Conservation (phyloP, 2,888 invertebrate genomes). For the Yponomeuta evonymella region DNA sequence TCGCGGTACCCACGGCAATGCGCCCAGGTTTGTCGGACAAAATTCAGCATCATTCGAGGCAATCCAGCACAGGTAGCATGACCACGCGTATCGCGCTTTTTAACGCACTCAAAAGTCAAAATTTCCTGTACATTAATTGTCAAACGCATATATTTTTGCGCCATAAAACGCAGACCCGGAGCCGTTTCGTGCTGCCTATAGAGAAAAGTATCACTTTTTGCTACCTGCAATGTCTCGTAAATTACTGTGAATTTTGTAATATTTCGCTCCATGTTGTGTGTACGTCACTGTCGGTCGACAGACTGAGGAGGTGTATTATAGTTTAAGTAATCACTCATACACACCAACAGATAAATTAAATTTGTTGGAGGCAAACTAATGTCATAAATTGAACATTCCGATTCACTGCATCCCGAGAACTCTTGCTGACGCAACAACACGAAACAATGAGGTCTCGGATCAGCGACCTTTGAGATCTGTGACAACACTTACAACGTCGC, state of each 20-base stretch:
- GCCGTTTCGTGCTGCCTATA: too few relatives aligned
- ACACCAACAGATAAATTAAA: background rate
- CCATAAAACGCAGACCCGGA: too few relatives aligned
- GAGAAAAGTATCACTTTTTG: background rate
- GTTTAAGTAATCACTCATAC: background rate
- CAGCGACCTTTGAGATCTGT: conserved; percentile 54
- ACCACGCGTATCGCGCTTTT: too few relatives aligned
- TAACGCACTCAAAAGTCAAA: too few relatives aligned
- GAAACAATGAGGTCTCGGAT: conserved; percentile 70
- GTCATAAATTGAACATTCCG: conserved; percentile 13
- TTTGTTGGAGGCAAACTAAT: conserved; percentile 1
- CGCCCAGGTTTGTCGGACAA: background rate
- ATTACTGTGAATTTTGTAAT: conserved; percentile 1
- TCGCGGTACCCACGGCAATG: background rate
- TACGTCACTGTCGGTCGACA: background rate
- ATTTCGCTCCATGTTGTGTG: background rate
- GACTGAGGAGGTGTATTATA: background rate
- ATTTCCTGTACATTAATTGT: too few relatives aligned
- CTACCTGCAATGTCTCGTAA: background rate
- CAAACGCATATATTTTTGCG: too few relatives aligned
- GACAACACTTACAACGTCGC: conserved; percentile 67
- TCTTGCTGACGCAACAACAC: conserved; percentile 69
- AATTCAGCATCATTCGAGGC: background rate
- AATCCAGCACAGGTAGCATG: background rate
- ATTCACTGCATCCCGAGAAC: conserved; percentile 42